A percentile compares a stretch with the other conserved stretches of the same genome.
phyloP scores from a whole-genome alignment of 2,797 vertebrate species.

The Falco berigora region DNA sequence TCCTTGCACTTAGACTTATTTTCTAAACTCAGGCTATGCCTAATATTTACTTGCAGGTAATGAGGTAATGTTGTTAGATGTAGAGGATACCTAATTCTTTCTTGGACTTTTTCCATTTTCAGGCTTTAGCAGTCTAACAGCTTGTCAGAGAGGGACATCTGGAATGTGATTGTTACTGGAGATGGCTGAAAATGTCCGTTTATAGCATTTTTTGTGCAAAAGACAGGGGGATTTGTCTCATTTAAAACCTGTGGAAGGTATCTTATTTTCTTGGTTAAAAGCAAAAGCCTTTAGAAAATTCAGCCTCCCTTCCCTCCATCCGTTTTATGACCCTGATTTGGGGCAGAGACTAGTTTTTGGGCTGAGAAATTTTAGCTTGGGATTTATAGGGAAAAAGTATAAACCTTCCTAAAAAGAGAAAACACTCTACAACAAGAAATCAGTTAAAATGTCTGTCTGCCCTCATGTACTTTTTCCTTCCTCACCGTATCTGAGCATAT shows the following conservation, averaged over 20 bases:
- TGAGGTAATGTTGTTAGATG: neutral
- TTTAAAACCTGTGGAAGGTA: neutral
- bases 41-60: slow-evolving; percentile 39
- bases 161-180: neutral
- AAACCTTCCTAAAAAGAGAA: neutral
- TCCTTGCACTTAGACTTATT: slow-evolving; percentile 14
- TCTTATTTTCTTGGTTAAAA: neutral
- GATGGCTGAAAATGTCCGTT: neutral
- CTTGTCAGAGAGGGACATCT: neutral
- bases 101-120: neutral
- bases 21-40: neutral
- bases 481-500: neutral
- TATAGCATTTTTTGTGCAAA: neutral
- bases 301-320: neutral
- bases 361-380: neutral
- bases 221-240: neutral
- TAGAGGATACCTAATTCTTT: slow-evolving; percentile 36
- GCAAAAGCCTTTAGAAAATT: neutral
- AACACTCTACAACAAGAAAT: no score
- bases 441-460: neutral
- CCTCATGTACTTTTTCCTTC: neutral
- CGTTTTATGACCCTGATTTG: neutral
- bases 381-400: neutral
- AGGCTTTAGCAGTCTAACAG: neutral
- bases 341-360: neutral